Conservation (phyloP, 2,888 invertebrate species). For the Nebria brevicollis region DNA sequence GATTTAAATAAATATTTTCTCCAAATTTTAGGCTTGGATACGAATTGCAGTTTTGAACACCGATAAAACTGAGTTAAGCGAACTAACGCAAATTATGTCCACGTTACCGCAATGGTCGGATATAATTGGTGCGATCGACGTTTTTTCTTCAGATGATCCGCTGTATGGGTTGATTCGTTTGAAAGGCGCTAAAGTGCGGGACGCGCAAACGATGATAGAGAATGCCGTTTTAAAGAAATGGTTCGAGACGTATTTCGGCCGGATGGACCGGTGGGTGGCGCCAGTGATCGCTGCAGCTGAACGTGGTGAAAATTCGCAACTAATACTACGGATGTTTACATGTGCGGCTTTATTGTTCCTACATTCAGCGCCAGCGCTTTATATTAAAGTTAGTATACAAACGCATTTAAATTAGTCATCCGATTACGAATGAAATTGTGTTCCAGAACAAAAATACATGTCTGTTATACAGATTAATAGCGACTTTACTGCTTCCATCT, state of each 20-base stretch:
- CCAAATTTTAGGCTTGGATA: conserved; percentile 21
- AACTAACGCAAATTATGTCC: conserved; percentile 10
- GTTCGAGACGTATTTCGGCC: conserved; percentile 57
- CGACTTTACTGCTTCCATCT: conserved; percentile 65
- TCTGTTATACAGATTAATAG: conserved; percentile 65
- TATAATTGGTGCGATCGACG: neutral
- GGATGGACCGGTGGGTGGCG: conserved; percentile 54
- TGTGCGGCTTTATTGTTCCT: conserved; percentile 56
- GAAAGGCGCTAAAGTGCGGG: conserved; percentile 7
- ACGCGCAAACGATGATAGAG: conserved; percentile 18
- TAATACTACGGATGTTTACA: conserved; percentile 57
- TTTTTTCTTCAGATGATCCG: conserved; percentile 52
- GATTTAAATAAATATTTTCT: neutral
- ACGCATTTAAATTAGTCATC: neutral
- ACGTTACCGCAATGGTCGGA: conserved; percentile 19
- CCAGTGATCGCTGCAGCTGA: conserved; percentile 54
- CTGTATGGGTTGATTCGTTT: conserved; percentile 55
- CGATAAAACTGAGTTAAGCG: conserved; percentile 18
- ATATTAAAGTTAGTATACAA: conserved; percentile 47
- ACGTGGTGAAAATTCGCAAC: conserved; percentile 51
- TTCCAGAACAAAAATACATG: conserved; percentile 55
- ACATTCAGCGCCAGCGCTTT: conserved; percentile 57
- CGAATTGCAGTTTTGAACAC: conserved; percentile 24
- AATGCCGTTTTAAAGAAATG: conserved; percentile 51
- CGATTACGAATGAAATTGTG: neutral